These are phyloP conservation scores for Lethocerus indicus DNA, from an alignment of 1,140 invertebrate species.

Conservation along the genomic window DNA sequence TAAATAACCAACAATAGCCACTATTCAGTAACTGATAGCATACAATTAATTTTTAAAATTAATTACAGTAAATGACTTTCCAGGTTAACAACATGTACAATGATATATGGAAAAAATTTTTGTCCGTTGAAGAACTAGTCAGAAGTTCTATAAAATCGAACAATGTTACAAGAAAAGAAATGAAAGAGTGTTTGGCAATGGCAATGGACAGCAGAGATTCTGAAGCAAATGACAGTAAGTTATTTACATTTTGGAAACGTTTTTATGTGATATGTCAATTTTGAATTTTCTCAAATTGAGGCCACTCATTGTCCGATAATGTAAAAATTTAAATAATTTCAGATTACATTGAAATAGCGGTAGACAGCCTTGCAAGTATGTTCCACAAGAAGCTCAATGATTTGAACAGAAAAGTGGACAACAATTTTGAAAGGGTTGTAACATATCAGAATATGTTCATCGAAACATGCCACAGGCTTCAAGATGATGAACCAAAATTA, in stretches of 20 bases:
- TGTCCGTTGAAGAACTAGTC: conserved; percentile 28
- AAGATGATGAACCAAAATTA: conserved; percentile 34
- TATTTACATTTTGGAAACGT: neutral
- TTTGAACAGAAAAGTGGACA: conserved; percentile 22
- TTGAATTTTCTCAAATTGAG: conserved; percentile 10
- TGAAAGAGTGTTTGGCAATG: too few species aligned
- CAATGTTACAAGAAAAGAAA: conserved; percentile 34
- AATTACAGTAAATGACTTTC: too few species aligned
- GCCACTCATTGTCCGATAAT: conserved; percentile 13
- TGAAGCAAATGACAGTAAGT: conserved; percentile 20
- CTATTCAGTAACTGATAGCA: too few species aligned
- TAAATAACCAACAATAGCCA: too few species aligned
- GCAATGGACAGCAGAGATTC: too few species aligned
- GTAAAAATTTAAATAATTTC: conserved; percentile 1
- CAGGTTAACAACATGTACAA: conserved; percentile 36
- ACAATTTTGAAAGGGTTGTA: conserved; percentile 31
- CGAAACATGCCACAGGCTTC: conserved; percentile 36
- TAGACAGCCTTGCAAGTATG: conserved; percentile 12
- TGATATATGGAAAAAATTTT: conserved; percentile 32
- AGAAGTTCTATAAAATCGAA: conserved; percentile 28
- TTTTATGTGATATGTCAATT: conserved; percentile 2
- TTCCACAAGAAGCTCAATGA: conserved; percentile 20
- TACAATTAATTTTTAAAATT: too few species aligned
- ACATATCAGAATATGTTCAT: conserved; percentile 36
- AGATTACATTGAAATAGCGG: conserved; percentile 8